phyloP scores from a whole-genome alignment of 2,888 invertebrate species.

The Megalurothrips usitatus region DNA sequence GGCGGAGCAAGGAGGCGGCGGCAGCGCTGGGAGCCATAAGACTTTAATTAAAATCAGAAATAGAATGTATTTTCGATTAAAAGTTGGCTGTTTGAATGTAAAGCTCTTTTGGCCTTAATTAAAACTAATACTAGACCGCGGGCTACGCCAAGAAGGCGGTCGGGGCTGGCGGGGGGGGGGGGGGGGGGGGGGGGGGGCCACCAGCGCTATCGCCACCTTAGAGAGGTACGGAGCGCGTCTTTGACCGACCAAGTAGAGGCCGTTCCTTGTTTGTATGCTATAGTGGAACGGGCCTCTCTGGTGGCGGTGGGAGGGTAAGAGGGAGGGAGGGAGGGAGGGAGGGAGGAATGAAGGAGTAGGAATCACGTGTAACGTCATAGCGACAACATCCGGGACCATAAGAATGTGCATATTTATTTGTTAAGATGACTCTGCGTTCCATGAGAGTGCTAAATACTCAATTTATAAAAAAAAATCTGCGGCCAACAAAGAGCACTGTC shows the following conservation, averaged over 20 bases:
- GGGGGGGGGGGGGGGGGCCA: too few species aligned
- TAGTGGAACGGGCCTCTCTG: too few species aligned
- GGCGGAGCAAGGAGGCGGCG: not conserved
- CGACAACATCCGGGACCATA: too few species aligned
- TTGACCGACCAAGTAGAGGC: not conserved
- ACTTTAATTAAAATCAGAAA: conserved; percentile 27
- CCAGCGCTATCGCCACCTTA: too few species aligned
- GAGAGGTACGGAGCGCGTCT: not conserved
- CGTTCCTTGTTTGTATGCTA: not conserved
- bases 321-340: not conserved
- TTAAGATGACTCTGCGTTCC: too few species aligned
- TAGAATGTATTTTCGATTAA: conserved; percentile 27
- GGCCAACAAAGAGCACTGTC: too few species aligned
- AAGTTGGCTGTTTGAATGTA: conserved; percentile 26
- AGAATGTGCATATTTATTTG: too few species aligned
- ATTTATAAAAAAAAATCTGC: too few species aligned
- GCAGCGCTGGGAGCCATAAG: not conserved
- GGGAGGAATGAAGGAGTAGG: not conserved
- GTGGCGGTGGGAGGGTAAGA: not conserved
- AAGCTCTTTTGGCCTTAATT: conserved; percentile 21
- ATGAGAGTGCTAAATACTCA: too few species aligned
- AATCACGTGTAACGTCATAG: too few species aligned
- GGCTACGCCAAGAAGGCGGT: not conserved
- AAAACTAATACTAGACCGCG: conserved; percentile 15
- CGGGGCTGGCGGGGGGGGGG: too few species aligned